Evolutionary conservation across 2,888 invertebrate genomes (phyloP).

Genomic region (Stenchaetothrips biformis): DNA sequence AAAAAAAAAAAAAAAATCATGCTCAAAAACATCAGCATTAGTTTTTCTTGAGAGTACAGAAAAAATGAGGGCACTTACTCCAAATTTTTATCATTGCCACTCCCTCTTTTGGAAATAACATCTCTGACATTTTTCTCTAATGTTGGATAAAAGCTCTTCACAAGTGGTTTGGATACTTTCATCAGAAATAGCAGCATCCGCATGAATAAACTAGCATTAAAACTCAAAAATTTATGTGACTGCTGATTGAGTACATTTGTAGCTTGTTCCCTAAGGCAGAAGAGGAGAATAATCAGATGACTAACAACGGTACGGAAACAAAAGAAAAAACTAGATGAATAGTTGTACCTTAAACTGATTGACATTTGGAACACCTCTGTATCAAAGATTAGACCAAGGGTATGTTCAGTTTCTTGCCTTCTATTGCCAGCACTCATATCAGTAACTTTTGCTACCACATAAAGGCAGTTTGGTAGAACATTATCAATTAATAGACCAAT

Average conservation of each 20-base stretch:
- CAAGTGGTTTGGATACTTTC: background rate
- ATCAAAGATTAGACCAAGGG: background rate
- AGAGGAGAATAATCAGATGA: background rate
- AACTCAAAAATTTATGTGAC: background rate
- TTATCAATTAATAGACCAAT: background rate
- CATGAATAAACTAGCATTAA: background rate
- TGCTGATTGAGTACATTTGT: background rate
- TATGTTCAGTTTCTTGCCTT: background rate
- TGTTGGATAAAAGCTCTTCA: background rate
- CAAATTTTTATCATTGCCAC: background rate
- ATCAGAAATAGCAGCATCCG: background rate
- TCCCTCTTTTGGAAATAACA: background rate
- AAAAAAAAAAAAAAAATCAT: no score
- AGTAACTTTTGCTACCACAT: background rate
- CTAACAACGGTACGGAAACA: background rate
- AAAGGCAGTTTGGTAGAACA: background rate
- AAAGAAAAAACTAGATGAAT: background rate
- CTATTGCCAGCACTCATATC: background rate
- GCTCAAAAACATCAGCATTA: no score
- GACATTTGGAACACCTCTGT: background rate
- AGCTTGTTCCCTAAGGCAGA: background rate
- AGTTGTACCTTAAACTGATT: background rate
- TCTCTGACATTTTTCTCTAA: background rate
- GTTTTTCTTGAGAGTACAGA: no score
- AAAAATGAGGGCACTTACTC: background rate